Percentiles rank a stretch among this genome's conserved stretches.
Evolutionary conservation across 2,888 invertebrate genomes (phyloP).

Genomic region (Drosophila mayaguana): DNA sequence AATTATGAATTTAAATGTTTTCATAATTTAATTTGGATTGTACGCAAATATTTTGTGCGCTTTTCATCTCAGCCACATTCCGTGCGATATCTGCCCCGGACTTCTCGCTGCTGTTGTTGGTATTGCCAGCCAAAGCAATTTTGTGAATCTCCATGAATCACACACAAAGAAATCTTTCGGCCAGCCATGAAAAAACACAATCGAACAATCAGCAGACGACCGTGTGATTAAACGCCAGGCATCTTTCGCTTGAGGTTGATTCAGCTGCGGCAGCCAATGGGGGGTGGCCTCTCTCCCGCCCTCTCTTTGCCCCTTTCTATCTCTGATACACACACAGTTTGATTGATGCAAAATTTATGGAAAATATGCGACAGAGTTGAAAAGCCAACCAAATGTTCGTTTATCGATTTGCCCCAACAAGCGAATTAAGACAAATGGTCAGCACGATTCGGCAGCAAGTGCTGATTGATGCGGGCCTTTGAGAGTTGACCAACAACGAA

Average conservation of each 20-base stretch:
- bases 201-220: conserved; percentile 37
- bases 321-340: conserved; percentile 4
- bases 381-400: conserved; percentile 32
- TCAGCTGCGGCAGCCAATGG: conserved; percentile 9
- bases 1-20: conserved; percentile 60
- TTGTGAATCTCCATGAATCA: conserved; percentile 59
- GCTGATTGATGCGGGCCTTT: conserved; percentile 1
- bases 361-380: conserved; percentile 29
- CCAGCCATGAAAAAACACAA: conserved; percentile 30
- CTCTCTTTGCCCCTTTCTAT: neutral
- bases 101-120: conserved; percentile 42
- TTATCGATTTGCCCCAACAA: conserved; percentile 34
- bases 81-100: conserved; percentile 33
- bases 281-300: neutral
- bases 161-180: conserved; percentile 43
- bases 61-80: conserved; percentile 57
- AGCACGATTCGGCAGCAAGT: neutral
- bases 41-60: conserved; percentile 27
- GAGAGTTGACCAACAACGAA: neutral
- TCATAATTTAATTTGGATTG: conserved; percentile 68
- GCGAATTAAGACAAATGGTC: conserved; percentile 22
- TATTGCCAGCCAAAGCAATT: conserved; percentile 23
- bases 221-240: conserved; percentile 34
- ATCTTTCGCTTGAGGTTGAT: conserved; percentile 12
- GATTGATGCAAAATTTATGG: conserved; percentile 52